Evolutionary conservation across 2,797 vertebrate species (phyloP).

Genomic region (Danio aesculapii): DNA sequence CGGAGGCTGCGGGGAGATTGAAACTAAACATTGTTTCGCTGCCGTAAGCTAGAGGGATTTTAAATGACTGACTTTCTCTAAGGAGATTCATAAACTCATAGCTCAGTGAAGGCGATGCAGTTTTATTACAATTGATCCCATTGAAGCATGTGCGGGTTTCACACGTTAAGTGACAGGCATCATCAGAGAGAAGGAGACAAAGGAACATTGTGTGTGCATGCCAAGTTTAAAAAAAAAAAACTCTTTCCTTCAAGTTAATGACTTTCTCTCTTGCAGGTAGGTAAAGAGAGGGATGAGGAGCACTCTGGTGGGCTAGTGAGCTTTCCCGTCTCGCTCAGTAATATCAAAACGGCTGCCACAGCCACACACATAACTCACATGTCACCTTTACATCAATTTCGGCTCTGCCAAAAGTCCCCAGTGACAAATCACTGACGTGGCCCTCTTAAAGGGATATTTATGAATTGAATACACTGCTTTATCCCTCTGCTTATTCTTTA

Average conservation of each 20-base stretch:
- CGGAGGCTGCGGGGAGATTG: conserved; percentile 51
- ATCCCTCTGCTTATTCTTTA: conserved; percentile 55
- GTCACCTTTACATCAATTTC: conserved; percentile 65
- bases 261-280: conserved; percentile 45
- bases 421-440: conserved; percentile 63
- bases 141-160: conserved; percentile 50
- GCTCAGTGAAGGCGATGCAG: conserved; percentile 58
- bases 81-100: conserved; percentile 64
- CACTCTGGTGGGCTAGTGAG: conserved; percentile 46
- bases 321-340: conserved; percentile 44
- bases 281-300: conserved; percentile 37
- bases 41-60: conserved; percentile 66
- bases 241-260: conserved; percentile 56
- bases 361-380: conserved; percentile 63
- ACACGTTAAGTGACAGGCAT: conserved; percentile 60
- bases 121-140: conserved; percentile 65
- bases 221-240: conserved; percentile 13
- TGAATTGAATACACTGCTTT: conserved; percentile 63
- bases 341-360: conserved; percentile 61
- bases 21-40: conserved; percentile 67
- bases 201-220: conserved; percentile 21
- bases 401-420: conserved; percentile 54
- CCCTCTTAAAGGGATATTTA: conserved; percentile 64
- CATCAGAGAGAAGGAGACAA: conserved; percentile 60
- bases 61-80: conserved; percentile 65